Conservation (phyloP, 2,888 invertebrate genomes). For the Dorcus parallelipipedus region DNA sequence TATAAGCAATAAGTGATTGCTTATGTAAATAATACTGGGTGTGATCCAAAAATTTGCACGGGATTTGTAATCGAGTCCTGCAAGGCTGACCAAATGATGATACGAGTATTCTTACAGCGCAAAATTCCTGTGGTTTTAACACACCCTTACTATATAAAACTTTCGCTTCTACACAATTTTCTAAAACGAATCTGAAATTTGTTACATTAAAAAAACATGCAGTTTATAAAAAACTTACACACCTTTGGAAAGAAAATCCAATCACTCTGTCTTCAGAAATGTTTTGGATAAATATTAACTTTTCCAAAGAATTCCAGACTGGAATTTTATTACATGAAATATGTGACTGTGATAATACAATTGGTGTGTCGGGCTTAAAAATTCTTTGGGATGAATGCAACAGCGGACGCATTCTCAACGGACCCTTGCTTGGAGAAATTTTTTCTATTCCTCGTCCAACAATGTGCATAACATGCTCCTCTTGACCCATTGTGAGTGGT, state of each 20-base stretch:
- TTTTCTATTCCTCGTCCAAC: constrained; percentile 10
- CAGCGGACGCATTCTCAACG: background rate
- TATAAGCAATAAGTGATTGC: constrained; percentile 35
- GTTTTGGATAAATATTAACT: constrained; percentile 7
- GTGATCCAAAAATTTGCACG: constrained; percentile 45
- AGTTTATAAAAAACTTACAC: background rate
- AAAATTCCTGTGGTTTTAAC: constrained; percentile 41
- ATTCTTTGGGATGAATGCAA: background rate
- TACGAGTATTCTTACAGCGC: constrained; percentile 41
- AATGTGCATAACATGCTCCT: constrained; percentile 7
- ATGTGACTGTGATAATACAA: background rate
- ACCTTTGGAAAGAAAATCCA: constrained; percentile 10
- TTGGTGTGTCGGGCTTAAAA: background rate
- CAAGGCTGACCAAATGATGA: constrained; percentile 39
- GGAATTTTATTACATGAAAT: background rate
- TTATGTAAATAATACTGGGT: constrained; percentile 40
- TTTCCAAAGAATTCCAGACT: constrained; percentile 3
- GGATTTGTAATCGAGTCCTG: constrained; percentile 33
- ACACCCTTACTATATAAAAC: constrained; percentile 39
- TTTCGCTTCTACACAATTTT: constrained; percentile 34
- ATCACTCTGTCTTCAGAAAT: constrained; percentile 4
- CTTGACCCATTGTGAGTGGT: constrained; percentile 19
- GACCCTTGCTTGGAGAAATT: background rate
- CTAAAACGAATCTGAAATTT: constrained; percentile 33
- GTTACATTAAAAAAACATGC: background rate